phyloP scores from a whole-genome alignment of 2,113 vertebrate genomes.

The Sebastes fasciatus region DNA sequence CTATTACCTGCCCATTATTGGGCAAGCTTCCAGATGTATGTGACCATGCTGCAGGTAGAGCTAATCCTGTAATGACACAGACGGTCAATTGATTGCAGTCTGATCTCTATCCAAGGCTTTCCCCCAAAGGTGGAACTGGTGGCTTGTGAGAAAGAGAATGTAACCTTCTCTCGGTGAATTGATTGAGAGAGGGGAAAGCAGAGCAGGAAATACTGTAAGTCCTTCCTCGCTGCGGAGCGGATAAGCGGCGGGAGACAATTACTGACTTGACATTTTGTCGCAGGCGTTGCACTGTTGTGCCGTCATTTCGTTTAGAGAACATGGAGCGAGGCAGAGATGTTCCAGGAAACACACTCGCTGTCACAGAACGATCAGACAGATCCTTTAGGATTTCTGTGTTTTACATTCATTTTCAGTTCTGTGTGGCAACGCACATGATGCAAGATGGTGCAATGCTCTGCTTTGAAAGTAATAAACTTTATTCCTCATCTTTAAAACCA shows the following conservation, averaged over 20 bases:
- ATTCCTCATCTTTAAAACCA: conserved; percentile 32
- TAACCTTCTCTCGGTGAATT: conserved; percentile 70
- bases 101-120: conserved; percentile 71
- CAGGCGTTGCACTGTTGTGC: conserved; percentile 6
- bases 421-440: conserved; percentile 51
- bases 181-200: conserved; percentile 45
- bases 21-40: conserved; percentile 69
- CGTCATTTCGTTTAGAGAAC: conserved; percentile 29
- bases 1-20: conserved; percentile 77
- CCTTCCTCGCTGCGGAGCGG: conserved; percentile 27
- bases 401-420: conserved; percentile 49
- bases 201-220: conserved; percentile 40
- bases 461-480: conserved; percentile 50
- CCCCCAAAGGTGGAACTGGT: conserved; percentile 60
- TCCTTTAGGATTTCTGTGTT: conserved; percentile 32
- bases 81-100: conserved; percentile 81
- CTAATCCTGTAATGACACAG: conserved; percentile 82
- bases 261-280: conserved; percentile 64
- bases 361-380: conserved; percentile 43
- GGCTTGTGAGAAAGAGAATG: conserved; percentile 55
- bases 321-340: conserved; percentile 13
- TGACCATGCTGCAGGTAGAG: conserved; percentile 67
- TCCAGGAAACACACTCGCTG: conserved; percentile 37
- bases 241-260: conserved; percentile 49
- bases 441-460: conserved; percentile 56